Percentiles rank a stretch among this genome's conserved stretches.
These are phyloP conservation scores for Lipotes vexillifer DNA, from an alignment of 2,113 vertebrate genomes.

Conservation along the genomic window DNA sequence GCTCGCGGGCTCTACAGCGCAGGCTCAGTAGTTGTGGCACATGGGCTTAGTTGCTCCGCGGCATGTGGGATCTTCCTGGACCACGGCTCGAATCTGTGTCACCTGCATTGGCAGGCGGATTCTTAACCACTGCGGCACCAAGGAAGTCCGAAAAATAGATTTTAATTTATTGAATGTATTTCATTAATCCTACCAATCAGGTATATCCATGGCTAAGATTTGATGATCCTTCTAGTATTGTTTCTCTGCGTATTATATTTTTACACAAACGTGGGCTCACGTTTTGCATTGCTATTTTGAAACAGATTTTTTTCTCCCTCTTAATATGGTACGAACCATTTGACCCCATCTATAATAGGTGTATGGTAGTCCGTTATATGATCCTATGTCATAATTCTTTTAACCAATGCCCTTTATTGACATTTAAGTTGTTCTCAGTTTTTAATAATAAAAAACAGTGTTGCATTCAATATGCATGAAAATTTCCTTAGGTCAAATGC, in stretches of 20 bases:
- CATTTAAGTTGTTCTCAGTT: background rate
- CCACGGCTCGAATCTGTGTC: too few relatives aligned
- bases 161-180: background rate
- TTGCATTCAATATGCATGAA: background rate
- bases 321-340: background rate
- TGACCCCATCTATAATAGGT: background rate
- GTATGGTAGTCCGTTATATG: background rate
- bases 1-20: too few relatives aligned
- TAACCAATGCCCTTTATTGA: background rate
- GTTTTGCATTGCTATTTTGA: background rate
- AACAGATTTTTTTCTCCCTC: background rate
- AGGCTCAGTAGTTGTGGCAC: too few relatives aligned
- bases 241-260: constrained; percentile 2
- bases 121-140: too few relatives aligned
- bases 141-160: background rate
- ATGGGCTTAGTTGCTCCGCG: too few relatives aligned
- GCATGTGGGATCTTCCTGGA: too few relatives aligned
- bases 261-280: background rate
- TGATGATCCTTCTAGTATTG: background rate
- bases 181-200: background rate
- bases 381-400: background rate
- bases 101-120: too few relatives aligned
- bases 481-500: background rate
- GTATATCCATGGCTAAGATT: background rate
- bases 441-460: background rate